Evolutionary conservation across 1,140 invertebrate genomes (phyloP).

Genomic region (Mesaphorura yosii): DNA sequence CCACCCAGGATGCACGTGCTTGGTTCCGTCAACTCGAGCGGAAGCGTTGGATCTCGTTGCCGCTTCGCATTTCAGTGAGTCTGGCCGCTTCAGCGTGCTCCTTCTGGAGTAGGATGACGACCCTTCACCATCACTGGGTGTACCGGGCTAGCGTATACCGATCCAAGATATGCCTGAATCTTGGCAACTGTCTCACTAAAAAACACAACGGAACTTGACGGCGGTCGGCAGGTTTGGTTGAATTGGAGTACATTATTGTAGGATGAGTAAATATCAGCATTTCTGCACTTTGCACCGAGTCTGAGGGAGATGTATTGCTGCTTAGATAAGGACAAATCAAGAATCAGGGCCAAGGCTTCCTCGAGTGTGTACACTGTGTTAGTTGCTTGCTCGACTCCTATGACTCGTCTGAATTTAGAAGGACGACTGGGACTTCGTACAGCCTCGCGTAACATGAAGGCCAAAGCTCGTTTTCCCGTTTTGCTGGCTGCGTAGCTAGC

Average conservation of each 20-base stretch:
- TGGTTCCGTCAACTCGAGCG: too few species aligned
- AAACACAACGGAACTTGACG: too few species aligned
- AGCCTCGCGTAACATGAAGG: neutral
- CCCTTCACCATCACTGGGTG: too few species aligned
- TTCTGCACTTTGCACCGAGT: neutral
- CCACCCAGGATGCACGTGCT: too few species aligned
- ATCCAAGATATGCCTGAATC: too few species aligned
- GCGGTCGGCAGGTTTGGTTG: neutral
- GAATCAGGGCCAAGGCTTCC: neutral
- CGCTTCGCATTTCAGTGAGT: too few species aligned
- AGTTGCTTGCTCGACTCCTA: neutral
- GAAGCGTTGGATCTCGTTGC: too few species aligned
- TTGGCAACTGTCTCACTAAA: too few species aligned
- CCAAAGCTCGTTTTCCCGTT: neutral
- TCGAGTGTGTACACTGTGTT: neutral
- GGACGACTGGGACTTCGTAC: neutral
- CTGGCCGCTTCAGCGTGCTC: too few species aligned
- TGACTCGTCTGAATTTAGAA: neutral
- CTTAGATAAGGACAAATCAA: neutral
- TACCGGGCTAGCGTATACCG: too few species aligned
- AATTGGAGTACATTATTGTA: neutral
- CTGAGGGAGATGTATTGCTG: neutral
- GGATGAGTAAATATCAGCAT: slow-evolving; percentile 5
- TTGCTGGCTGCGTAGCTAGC: neutral
- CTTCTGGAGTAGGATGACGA: too few species aligned